Evolutionary conservation across 2,113 vertebrate genomes (phyloP), one percentile per base, ranked within the genome.

Genomic region (Aix galericulata): DNA sequence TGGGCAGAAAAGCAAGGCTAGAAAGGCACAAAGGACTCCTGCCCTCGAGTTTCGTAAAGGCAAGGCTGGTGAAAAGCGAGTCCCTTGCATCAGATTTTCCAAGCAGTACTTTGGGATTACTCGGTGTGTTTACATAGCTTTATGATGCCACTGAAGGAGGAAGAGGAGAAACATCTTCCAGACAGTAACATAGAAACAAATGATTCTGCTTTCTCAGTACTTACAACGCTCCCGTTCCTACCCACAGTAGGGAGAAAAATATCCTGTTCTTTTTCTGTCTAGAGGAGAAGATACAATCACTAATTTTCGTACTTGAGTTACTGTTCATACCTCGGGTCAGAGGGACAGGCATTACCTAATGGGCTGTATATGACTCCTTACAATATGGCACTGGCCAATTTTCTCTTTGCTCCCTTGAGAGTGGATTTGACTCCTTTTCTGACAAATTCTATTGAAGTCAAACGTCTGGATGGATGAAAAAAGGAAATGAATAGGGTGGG

Each of bases 311-410:
- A 36, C 38, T 71, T 78, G 7, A 53, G 38, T 62, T 72, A 79
- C 42, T 42, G 31, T 25, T 88, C 29, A 5, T 34, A 59, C 53
- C 36, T 88, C 46, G 22, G 21, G 31, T 87, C 48, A 71, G 16
- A 79, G 55, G 66, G 31, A 62, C 26, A 53, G 31, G 48, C 60
- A 58, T 46, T 34, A 64, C 13, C 69, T 31, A 74, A 75, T 2
- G 26, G 73, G n/a, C 77, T 72, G 17, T 48, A 71, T 34, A 44
- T 15, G 38, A 62, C 59, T 86, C 94, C 69, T 84, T 76, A 93
- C 80, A 93, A 92, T 66, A 93, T 50, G 88, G 88, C 86, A 94
- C 93, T 69, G 86, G 88, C 77, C 89, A 82, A 66, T 96, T 96
- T 93, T 82, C 66, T 94, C 81, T 89, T 91, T 91, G 73, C 69